These are phyloP conservation scores for Tetraneura akinire DNA, from an alignment of 1,140 invertebrate species.

Conservation along the genomic window DNA sequence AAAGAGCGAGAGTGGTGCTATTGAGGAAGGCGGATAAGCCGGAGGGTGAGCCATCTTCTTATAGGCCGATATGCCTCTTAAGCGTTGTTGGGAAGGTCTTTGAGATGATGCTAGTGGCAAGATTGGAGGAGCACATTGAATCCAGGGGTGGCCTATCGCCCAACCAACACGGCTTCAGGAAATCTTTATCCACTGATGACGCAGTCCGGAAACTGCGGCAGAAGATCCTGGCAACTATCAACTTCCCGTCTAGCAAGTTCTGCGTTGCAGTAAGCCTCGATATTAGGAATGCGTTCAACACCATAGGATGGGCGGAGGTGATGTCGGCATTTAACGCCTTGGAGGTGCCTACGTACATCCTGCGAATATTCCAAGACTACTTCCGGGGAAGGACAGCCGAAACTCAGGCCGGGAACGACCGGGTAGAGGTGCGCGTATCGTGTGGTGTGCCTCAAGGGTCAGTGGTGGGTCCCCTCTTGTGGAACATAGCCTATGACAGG, in stretches of 20 bases:
- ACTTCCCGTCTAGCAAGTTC: not conserved
- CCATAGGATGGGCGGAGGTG: not conserved
- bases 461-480: constrained; percentile 1
- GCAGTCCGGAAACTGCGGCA: not conserved
- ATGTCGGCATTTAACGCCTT: not conserved
- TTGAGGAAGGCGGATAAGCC: not conserved
- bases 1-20: not conserved
- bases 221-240: not conserved
- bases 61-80: not conserved
- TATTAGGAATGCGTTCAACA: not conserved
- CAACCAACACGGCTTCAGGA: not conserved
- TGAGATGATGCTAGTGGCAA: not conserved
- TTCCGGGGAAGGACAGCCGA: not conserved
- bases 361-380: not conserved
- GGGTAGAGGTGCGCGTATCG: not conserved
- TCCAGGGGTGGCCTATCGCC: not conserved
- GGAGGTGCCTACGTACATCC: not conserved
- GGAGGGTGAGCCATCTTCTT: not conserved
- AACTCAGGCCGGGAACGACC: not conserved
- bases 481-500: not conserved
- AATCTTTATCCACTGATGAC: not conserved
- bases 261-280: not conserved
- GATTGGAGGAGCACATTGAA: not conserved
- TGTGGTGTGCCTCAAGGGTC: constrained; percentile 37
- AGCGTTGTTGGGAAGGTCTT: not conserved